Conservation (phyloP, 1,140 invertebrate genomes). For the Papilio dardanus region DNA sequence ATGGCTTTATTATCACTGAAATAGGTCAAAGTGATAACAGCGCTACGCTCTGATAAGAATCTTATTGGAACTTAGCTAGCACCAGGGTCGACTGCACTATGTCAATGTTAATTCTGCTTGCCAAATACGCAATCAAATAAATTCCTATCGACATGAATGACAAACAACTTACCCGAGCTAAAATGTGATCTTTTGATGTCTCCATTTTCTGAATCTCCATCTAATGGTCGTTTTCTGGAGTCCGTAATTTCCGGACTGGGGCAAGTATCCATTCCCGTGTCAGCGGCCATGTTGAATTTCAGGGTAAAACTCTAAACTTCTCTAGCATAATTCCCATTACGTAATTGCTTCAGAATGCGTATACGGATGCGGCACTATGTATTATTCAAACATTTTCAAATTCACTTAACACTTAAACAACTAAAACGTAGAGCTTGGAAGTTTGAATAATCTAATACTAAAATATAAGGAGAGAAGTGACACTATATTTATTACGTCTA, state of each 20-base stretch:
- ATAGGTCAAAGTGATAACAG: conserved; percentile 77
- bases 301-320: conserved; percentile 81
- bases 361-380: conserved; percentile 72
- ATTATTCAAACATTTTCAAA: conserved; percentile 69
- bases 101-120: conserved; percentile 78
- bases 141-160: conserved; percentile 49
- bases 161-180: conserved; percentile 88
- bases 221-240: conserved; percentile 93
- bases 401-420: conserved; percentile 79
- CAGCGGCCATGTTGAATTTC: conserved; percentile 89
- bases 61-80: conserved; percentile 66
- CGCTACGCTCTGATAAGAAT: conserved; percentile 75
- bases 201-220: conserved; percentile 93
- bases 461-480: conserved; percentile 78
- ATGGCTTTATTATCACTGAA: conserved; percentile 60
- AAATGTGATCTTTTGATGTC: conserved; percentile 94
- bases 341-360: conserved; percentile 79
- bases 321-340: conserved; percentile 80
- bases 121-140: conserved; percentile 75
- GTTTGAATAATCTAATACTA: conserved; percentile 73
- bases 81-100: conserved; percentile 63
- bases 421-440: conserved; percentile 68
- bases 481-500: conserved; percentile 79
- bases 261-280: conserved; percentile 92
- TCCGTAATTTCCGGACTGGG: conserved; percentile 91